phyloP scores from a whole-genome alignment of 2,797 vertebrate genomes.

The Poecilia gillii region DNA sequence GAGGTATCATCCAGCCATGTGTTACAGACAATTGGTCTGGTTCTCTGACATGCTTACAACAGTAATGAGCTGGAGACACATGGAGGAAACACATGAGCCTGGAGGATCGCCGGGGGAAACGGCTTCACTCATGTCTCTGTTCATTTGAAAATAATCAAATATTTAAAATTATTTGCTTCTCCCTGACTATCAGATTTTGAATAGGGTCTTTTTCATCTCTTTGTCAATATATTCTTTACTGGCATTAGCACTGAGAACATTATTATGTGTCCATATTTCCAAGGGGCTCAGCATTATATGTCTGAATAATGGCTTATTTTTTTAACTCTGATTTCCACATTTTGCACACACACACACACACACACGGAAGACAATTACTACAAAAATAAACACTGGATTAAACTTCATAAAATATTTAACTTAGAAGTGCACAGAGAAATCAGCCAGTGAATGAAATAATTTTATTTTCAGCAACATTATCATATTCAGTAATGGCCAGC shows the following conservation, averaged over 20 bases:
- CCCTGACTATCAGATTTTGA: conserved; percentile 76
- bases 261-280: conserved; percentile 69
- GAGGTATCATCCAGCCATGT: conserved; percentile 71
- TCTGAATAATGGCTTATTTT: conserved; percentile 64
- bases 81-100: conserved; percentile 79
- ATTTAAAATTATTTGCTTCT: conserved; percentile 81
- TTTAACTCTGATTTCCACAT: conserved; percentile 63
- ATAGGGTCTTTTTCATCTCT: conserved; percentile 76
- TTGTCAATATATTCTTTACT: conserved; percentile 70
- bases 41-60: conserved; percentile 77
- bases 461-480: not conserved
- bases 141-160: conserved; percentile 84
- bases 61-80: conserved; percentile 81
- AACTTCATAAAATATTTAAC: conserved; percentile 27
- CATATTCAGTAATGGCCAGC: not conserved
- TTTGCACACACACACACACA: conserved; percentile 54
- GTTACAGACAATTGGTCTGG: conserved; percentile 66
- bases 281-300: conserved; percentile 65
- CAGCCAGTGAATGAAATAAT: not conserved
- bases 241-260: conserved; percentile 77
- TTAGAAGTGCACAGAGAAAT: not conserved
- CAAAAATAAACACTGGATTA: conserved; percentile 51
- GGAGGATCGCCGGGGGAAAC: conserved; percentile 79
- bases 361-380: conserved; percentile 39
- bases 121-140: conserved; percentile 77